phyloP scores from a whole-genome alignment of 2,888 invertebrate species.

The Alloplasta piceator region DNA sequence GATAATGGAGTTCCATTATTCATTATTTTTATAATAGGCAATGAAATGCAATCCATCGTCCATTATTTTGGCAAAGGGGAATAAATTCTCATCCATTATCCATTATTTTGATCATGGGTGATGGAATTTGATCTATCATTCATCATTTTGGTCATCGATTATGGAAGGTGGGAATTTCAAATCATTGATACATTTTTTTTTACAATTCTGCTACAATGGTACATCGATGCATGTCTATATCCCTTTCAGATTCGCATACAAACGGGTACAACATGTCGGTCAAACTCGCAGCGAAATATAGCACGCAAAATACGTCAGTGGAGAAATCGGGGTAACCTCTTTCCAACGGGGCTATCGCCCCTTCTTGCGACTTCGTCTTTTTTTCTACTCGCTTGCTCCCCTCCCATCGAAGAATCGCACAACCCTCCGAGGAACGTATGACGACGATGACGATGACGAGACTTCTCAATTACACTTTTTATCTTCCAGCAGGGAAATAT shows the following conservation, averaged over 20 bases:
- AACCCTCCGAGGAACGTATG: slow-evolving; percentile 20
- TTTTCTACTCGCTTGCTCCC: slow-evolving; percentile 16
- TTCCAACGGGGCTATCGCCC: slow-evolving; percentile 65
- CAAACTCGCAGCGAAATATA: slow-evolving; percentile 23
- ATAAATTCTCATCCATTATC: not conserved
- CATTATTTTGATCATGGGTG: not conserved
- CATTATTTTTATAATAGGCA: too few species aligned
- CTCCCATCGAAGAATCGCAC: slow-evolving; percentile 23
- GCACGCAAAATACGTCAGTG: slow-evolving; percentile 62
- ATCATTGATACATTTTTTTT: too few species aligned
- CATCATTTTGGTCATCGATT: too few species aligned
- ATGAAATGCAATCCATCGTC: too few species aligned
- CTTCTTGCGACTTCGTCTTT: slow-evolving; percentile 13
- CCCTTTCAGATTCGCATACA: slow-evolving; percentile 17
- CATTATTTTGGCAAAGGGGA: too few species aligned
- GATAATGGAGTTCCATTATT: too few species aligned
- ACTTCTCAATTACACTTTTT: slow-evolving; percentile 53
- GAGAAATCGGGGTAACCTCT: slow-evolving; percentile 71
- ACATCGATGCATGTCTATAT: too few species aligned
- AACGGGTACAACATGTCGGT: slow-evolving; percentile 19
- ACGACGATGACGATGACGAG: slow-evolving; percentile 34
- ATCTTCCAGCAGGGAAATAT: slow-evolving; percentile 34
- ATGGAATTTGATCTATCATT: not conserved
- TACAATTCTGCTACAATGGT: too few species aligned
- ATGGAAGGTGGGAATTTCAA: too few species aligned